A percentile compares a stretch with the other conserved stretches of the same genome.
Evolutionary conservation across 2,113 vertebrate genomes (phyloP).

Genomic region (Oncorhynchus mykiss): DNA sequence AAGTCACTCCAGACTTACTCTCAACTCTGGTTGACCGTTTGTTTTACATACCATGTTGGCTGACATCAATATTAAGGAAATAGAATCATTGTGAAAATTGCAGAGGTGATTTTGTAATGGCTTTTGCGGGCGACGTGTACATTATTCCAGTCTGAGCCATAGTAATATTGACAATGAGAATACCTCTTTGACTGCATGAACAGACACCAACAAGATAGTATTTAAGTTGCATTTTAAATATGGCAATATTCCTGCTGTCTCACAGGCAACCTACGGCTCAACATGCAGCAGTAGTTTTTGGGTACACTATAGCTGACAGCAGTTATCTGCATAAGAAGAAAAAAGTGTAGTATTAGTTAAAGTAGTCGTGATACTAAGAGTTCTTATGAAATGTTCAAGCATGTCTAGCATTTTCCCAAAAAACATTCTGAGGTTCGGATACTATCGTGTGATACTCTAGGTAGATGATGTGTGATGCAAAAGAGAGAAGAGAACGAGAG

Average conservation of each 20-base stretch:
- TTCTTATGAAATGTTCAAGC: not conserved
- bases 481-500: not conserved
- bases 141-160: not conserved
- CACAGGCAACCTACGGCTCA: slow-evolving; percentile 26
- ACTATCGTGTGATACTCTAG: not conserved
- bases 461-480: not conserved
- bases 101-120: not conserved
- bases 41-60: too few species aligned
- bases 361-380: not conserved
- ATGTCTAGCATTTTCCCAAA: not conserved
- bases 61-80: too few species aligned
- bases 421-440: not conserved
- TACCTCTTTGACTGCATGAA: slow-evolving; percentile 27
- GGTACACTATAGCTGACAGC: slow-evolving; percentile 23
- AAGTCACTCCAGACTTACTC: too few species aligned
- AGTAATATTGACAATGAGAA: slow-evolving; percentile 38
- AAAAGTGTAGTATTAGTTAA: slow-evolving; percentile 17
- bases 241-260: not conserved
- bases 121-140: not conserved
- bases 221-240: slow-evolving; percentile 6
- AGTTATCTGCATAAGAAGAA: slow-evolving; percentile 14
- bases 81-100: not conserved
- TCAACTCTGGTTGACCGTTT: too few species aligned
- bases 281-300: slow-evolving; percentile 23
- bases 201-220: slow-evolving; percentile 20